phyloP scores from a whole-genome alignment of 1,140 invertebrate species.

The Drosophila virilis region DNA sequence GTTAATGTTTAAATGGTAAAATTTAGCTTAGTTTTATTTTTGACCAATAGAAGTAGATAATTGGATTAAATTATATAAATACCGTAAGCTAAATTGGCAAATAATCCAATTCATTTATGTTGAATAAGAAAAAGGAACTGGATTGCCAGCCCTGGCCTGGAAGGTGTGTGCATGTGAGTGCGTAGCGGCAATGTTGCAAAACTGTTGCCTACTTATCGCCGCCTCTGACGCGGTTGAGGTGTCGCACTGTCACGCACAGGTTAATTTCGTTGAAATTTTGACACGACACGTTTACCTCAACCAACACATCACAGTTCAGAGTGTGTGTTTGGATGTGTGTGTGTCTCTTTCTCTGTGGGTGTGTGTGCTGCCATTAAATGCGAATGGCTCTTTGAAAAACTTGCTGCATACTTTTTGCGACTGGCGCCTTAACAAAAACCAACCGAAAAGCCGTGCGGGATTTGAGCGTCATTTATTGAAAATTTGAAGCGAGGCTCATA shows the following conservation, averaged over 20 bases:
- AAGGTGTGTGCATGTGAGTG: not conserved
- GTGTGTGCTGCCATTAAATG: conserved; percentile 42
- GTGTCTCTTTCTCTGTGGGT: conserved; percentile 7
- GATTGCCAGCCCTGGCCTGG: not conserved
- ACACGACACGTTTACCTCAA: conserved; percentile 35
- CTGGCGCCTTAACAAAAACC: conserved; percentile 28
- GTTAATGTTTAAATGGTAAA: too few relatives aligned
- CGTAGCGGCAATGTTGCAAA: conserved; percentile 11
- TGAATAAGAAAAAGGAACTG: too few relatives aligned
- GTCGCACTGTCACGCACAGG: conserved; percentile 67
- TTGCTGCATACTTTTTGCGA: conserved; percentile 34
- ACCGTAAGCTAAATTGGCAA: too few relatives aligned
- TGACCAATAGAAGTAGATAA: too few relatives aligned
- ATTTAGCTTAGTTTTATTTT: too few relatives aligned
- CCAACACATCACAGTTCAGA: not conserved
- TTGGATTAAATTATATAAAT: too few relatives aligned
- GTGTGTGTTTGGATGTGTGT: not conserved
- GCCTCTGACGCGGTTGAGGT: conserved; percentile 9
- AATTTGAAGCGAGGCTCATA: not conserved
- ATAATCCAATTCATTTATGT: too few relatives aligned
- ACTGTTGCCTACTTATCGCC: conserved; percentile 67
- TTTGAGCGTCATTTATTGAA: conserved; percentile 26
- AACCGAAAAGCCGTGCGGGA: conserved; percentile 1
- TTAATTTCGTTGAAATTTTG: conserved; percentile 64
- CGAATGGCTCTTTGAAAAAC: conserved; percentile 26